These are phyloP conservation scores for Ptiloglossa arizonensis DNA, from an alignment of 1,140 invertebrate species.

Conservation along the genomic window DNA sequence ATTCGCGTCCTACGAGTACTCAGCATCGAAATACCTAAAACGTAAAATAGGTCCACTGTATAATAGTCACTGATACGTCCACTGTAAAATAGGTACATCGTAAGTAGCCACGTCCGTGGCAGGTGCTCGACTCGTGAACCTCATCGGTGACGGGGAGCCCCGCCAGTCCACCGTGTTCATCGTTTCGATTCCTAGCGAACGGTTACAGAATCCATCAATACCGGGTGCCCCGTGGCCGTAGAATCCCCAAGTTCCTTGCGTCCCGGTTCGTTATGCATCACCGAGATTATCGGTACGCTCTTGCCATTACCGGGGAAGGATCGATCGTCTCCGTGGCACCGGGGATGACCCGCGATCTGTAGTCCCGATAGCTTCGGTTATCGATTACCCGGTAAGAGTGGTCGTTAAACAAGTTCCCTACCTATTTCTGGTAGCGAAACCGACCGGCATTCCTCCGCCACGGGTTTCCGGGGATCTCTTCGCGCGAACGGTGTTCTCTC, in stretches of 20 bases:
- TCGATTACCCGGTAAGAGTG: slow-evolving; percentile 36
- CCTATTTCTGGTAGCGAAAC: slow-evolving; percentile 12
- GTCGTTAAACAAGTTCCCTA: slow-evolving; percentile 40
- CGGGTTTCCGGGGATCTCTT: no score
- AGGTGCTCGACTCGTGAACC: no score
- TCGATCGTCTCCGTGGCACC: slow-evolving; percentile 23
- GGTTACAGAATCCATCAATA: slow-evolving; percentile 28
- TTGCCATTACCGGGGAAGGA: slow-evolving; percentile 15
- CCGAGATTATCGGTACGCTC: slow-evolving; percentile 33
- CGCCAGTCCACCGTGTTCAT: background rate
- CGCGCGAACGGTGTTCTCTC: no score
- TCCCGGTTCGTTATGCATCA: slow-evolving; percentile 40
- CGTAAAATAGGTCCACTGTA: no score
- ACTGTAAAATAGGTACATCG: no score
- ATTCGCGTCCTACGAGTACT: no score
- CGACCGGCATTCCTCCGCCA: no score
- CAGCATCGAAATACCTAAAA: no score
- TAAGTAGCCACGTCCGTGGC: no score
- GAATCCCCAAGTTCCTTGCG: slow-evolving; percentile 32
- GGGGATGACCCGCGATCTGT: slow-evolving; percentile 27
- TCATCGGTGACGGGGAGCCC: no score
- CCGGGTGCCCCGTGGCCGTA: slow-evolving; percentile 7
- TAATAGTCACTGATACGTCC: no score
- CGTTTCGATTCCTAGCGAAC: slow-evolving; percentile 19
- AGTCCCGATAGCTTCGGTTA: slow-evolving; percentile 25